These are phyloP conservation scores for Habroteleia sp. DNA, from an alignment of 2,888 invertebrate genomes.

Conservation along the genomic window DNA sequence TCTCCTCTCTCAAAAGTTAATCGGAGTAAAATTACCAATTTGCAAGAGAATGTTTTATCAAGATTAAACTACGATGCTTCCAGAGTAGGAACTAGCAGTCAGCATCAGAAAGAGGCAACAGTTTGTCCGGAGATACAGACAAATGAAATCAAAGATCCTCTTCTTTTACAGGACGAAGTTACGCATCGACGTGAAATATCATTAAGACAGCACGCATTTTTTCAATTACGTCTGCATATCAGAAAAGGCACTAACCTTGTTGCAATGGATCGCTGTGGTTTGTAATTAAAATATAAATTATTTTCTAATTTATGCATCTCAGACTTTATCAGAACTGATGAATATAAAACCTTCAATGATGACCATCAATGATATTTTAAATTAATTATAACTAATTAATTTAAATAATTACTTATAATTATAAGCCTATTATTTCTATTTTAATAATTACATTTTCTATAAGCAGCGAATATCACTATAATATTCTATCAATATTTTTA, in stretches of 20 bases:
- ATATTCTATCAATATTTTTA: too few species aligned
- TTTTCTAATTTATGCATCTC: not conserved
- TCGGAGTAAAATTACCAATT: constrained; percentile 74
- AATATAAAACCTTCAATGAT: too few species aligned
- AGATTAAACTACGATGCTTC: constrained; percentile 75
- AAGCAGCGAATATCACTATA: too few species aligned
- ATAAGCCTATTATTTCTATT: too few species aligned
- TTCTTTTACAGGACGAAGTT: constrained; percentile 84
- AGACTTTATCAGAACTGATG: too few species aligned
- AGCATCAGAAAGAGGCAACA: constrained; percentile 71
- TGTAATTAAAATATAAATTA: constrained; percentile 71
- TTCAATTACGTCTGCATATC: constrained; percentile 93
- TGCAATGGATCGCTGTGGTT: constrained; percentile 97
- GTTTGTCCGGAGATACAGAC: constrained; percentile 60
- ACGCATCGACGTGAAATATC: constrained; percentile 87
- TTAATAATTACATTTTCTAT: too few species aligned
- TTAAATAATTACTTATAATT: too few species aligned
- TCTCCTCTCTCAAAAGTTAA: constrained; percentile 82
- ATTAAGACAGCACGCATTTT: constrained; percentile 93
- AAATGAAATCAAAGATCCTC: constrained; percentile 55
- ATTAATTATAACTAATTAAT: too few species aligned
- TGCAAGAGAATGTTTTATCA: constrained; percentile 77
- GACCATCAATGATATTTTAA: too few species aligned
- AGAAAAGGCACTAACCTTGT: constrained; percentile 93
- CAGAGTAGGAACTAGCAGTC: constrained; percentile 81